Evolutionary conservation across 1,140 invertebrate species (phyloP).

Genomic region (Apis florea): DNA sequence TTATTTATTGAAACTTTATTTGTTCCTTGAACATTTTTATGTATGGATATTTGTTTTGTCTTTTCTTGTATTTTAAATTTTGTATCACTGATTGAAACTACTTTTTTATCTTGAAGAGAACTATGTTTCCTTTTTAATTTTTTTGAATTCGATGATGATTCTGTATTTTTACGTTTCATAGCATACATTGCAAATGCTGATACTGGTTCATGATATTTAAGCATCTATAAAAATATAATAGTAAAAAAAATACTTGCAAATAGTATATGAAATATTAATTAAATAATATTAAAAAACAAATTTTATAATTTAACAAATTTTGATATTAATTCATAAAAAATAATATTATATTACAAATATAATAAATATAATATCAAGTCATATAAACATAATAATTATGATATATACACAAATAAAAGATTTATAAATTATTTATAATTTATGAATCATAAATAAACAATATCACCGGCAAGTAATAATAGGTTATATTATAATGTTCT

Average conservation of each 20-base stretch:
- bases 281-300: background rate
- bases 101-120: background rate
- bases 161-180: conserved; percentile 46
- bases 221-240: conserved; percentile 42
- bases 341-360: background rate
- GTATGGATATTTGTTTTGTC: background rate
- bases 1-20: background rate
- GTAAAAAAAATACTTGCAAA: background rate
- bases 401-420: background rate
- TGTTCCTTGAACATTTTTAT: background rate
- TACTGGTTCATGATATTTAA: conserved; percentile 5
- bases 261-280: background rate
- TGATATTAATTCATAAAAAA: too few species aligned
- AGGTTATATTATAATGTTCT: conserved; percentile 16
- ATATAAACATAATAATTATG: background rate
- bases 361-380: too few species aligned
- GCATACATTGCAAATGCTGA: conserved; percentile 60
- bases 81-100: background rate
- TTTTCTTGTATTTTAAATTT: background rate
- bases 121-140: conserved; percentile 35
- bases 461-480: background rate
- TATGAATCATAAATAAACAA: background rate
- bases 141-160: conserved; percentile 17
- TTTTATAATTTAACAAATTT: background rate
- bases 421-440: background rate